Conservation (phyloP, 2,113 vertebrate genomes). For the Origma solitaria region DNA sequence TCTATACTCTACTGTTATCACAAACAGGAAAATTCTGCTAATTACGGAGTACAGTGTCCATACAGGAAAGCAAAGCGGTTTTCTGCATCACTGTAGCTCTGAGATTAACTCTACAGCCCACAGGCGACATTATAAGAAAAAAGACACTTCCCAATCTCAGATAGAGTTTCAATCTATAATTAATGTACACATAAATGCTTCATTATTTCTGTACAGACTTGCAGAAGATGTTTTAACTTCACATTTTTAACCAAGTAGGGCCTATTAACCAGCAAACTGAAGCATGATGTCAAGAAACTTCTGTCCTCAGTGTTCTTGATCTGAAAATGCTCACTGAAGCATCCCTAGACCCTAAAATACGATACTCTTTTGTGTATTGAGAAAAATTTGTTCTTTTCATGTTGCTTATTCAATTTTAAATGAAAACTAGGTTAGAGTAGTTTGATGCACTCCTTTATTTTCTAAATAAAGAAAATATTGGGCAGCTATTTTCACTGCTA, state of each 20-base stretch:
- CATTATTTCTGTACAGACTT: background rate
- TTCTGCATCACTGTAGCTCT: background rate
- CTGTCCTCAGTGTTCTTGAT: background rate
- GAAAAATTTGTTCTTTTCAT: background rate
- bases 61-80: background rate
- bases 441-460: background rate
- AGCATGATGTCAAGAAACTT: background rate
- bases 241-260: background rate
- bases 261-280: background rate
- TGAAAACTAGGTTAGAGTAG: background rate
- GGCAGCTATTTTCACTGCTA: background rate
- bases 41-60: background rate
- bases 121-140: background rate
- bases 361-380: background rate
- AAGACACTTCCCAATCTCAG: background rate
- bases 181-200: background rate
- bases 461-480: no score
- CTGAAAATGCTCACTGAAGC: background rate
- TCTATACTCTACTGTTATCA: background rate
- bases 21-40: background rate
- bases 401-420: background rate
- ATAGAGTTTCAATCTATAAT: background rate
- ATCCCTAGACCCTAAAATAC: background rate
- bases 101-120: background rate
- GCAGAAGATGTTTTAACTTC: background rate